Evolutionary conservation across 2,797 vertebrate genomes (phyloP), one percentile per base, ranked within the genome.

Genomic region (Lerista edwardsae): DNA sequence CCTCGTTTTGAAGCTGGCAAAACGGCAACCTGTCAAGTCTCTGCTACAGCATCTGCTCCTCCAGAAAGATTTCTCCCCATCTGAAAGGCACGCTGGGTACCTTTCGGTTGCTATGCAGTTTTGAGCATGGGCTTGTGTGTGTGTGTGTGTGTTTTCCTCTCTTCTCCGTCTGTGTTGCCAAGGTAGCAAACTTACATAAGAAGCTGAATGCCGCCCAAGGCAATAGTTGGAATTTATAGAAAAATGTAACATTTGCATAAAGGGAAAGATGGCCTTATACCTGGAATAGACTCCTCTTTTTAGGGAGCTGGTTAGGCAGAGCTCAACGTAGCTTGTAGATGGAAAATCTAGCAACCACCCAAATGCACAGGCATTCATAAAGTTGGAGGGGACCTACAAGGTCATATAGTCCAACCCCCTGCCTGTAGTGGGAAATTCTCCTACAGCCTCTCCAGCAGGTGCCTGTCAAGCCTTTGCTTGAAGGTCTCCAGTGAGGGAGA

Each of bases 111-210:
- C 31, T 88, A 15, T 25, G n/a, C 81, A 0, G 61, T 39, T 65
- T 5, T 64, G 59, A 73, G 25, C 44, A 59, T 6, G 68, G 64
- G 62, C 80, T 86, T 7, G 15, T 55, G 15, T 67, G 14, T 39
- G n/a, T n/a, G n/a, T n/a, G n/a, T n/a, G n/a, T n/a, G n/a, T n/a
- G n/a, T 36, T 1, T 12, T 23, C 25, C n/a, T 34, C 39, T 44
- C 23, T 69, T 55, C 57, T 41, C 29, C 7, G n/a, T 19, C 25
- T 14, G 6, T 3, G 80, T 87, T 79, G 44, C 76, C 81, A 55
- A 75, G 78, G 57, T 64, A 84, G 64, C 76, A 71, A 47, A 29
- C 8, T 64, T 84, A 55, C 41, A 34, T 75, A 62, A 80, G 57
- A 69, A 29, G 47, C 62, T 36, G 14, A 68, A 73, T 57, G 44